A percentile compares a stretch with the other conserved stretches of the same genome.
Evolutionary conservation across 2,888 invertebrate species (phyloP).

Genomic region (Deilephila porcellus): DNA sequence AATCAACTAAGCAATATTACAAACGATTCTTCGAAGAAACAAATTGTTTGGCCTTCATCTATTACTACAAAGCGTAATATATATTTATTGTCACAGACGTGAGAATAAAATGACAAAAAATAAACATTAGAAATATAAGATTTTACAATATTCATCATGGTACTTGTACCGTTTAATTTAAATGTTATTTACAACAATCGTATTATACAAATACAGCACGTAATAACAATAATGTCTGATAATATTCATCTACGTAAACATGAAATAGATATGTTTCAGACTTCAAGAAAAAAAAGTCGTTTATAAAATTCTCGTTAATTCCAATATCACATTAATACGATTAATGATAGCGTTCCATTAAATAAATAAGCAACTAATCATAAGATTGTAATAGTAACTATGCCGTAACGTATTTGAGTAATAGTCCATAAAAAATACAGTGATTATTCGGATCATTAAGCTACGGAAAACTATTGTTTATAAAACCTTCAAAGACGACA

Average conservation of each 20-base stretch:
- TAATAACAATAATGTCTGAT: conserved; percentile 60
- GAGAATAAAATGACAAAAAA: conserved; percentile 68
- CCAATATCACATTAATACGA: conserved; percentile 30
- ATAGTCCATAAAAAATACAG: conserved; percentile 14
- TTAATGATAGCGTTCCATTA: conserved; percentile 20
- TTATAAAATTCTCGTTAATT: conserved; percentile 30
- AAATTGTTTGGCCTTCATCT: conserved; percentile 72
- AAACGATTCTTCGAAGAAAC: conserved; percentile 38
- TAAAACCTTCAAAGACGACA: not conserved
- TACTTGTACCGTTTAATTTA: conserved; percentile 33
- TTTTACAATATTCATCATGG: conserved; percentile 37
- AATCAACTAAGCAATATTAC: conserved; percentile 33
- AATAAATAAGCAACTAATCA: conserved; percentile 25
- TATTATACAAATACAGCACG: conserved; percentile 65
- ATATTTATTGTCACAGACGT: conserved; percentile 84
- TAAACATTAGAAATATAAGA: conserved; percentile 35
- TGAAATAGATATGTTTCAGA: conserved; percentile 79
- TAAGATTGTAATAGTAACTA: conserved; percentile 22
- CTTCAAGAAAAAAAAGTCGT: conserved; percentile 28
- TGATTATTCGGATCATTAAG: conserved; percentile 9
- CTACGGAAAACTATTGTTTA: not conserved
- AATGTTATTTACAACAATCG: conserved; percentile 63
- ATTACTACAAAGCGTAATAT: conserved; percentile 82
- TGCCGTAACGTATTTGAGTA: conserved; percentile 17
- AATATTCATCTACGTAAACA: conserved; percentile 69